Evolutionary conservation across 2,113 vertebrate genomes (phyloP), one percentile per base, ranked within the genome.

Genomic region (Hemibagrus wyckioides): DNA sequence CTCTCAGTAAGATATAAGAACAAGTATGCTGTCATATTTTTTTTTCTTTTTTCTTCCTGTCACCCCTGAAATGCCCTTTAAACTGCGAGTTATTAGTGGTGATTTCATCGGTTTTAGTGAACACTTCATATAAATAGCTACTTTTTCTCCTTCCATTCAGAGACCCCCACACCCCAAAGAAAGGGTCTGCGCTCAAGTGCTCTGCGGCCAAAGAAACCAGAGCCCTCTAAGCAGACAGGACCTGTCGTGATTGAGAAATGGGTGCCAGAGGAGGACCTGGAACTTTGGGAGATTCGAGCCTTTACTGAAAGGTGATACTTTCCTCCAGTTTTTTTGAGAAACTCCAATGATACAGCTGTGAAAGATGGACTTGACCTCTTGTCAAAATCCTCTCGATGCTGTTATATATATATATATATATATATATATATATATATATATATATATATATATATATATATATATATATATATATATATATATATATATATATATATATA

Each of bases 161-260:
- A 99, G 95, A 99, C 97, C 71, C 98, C 98, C 88, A 99, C 98
- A 4, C 98, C 97, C 10, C 97, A 97, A 93, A 95, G 97, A 91
- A 97, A 97, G 91, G 97, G 97, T 79, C 96, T 97, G 56, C 94
- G 97, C 87, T 97, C 97, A 10, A 97, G 97, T 90, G 98, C 98
- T 33, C 91, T 99, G 90, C 94, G 98, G 82, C 98, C 98, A 65
- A 99, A 99, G 93, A 98, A 99, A 92, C 97, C 97, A 0, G 98
- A 99, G 92, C 97, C 97, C 0, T 96, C 97, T 87, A 99, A 99
- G 93, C 98, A 99, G 93, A 99, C 97, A 0, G 98, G 98, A 56
- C 98, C 98, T n/a, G 97, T 99, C 89, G 96, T 99, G 90, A 97
- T 99, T 8, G 98, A 99, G 94, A 99, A 96, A 48, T 99, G 98